Percentiles rank a stretch among this genome's conserved stretches.
Conservation (phyloP, 2,888 invertebrate species). For the Clostera curtula region DNA sequence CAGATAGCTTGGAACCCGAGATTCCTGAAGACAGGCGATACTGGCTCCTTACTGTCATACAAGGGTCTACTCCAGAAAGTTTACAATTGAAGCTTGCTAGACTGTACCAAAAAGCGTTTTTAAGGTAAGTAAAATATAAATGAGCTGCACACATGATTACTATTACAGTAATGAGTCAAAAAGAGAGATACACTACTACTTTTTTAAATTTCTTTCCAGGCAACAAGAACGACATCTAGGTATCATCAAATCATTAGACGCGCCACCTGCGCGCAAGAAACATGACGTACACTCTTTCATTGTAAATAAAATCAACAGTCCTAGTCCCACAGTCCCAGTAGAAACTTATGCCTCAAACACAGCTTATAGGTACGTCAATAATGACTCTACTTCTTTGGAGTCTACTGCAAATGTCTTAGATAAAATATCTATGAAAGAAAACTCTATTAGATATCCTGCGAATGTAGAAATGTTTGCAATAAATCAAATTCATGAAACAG, state of each 20-base stretch:
- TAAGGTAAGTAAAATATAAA: slow-evolving; percentile 78
- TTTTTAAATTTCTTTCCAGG: slow-evolving; percentile 49
- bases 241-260: slow-evolving; percentile 72
- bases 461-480: slow-evolving; percentile 34
- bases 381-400: slow-evolving; percentile 24
- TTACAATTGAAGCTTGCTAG: slow-evolving; percentile 84
- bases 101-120: slow-evolving; percentile 86
- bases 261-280: slow-evolving; percentile 58
- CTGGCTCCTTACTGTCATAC: slow-evolving; percentile 87
- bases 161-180: too few species aligned
- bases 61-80: slow-evolving; percentile 75
- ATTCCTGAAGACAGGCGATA: slow-evolving; percentile 80
- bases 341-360: slow-evolving; percentile 31
- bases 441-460: slow-evolving; percentile 14
- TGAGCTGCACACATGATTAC: too few species aligned
- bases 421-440: too few species aligned
- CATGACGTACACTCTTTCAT: slow-evolving; percentile 67
- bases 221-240: slow-evolving; percentile 89
- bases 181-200: too few species aligned
- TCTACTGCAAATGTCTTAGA: slow-evolving; percentile 15
- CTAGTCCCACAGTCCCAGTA: slow-evolving; percentile 33
- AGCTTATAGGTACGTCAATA: slow-evolving; percentile 44
- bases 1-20: slow-evolving; percentile 69
- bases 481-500: slow-evolving; percentile 27
- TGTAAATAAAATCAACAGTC: slow-evolving; percentile 47